Percentiles rank a stretch among this genome's conserved stretches.
phyloP scores from a whole-genome alignment of 2,888 invertebrate genomes.

The Zygothrica quintamaculata region DNA sequence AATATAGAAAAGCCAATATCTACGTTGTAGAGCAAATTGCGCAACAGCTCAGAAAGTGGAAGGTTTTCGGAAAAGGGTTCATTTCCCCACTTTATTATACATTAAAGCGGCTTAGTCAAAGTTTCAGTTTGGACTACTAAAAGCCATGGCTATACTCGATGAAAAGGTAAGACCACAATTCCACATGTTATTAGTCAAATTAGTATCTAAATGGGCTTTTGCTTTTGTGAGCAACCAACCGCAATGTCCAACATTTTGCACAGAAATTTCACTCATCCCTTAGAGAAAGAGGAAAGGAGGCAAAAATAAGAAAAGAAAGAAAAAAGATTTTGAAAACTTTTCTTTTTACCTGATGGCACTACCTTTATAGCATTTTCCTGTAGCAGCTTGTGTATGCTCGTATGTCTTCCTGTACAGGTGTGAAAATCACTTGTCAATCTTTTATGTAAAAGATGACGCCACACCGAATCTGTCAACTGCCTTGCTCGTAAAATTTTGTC shows the following conservation, averaged over 20 bases:
- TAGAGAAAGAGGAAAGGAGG: no score
- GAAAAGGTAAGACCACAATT: constrained; percentile 51
- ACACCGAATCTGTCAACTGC: constrained; percentile 52
- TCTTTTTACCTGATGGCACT: constrained; percentile 30
- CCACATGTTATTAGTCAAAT: constrained; percentile 49
- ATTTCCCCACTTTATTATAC: constrained; percentile 1
- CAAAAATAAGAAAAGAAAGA: constrained; percentile 12
- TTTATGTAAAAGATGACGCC: constrained; percentile 73
- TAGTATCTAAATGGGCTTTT: constrained; percentile 41
- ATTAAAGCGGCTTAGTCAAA: constrained; percentile 50
- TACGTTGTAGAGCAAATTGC: constrained; percentile 37
- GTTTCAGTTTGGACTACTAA: constrained; percentile 29
- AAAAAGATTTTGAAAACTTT: constrained; percentile 36
- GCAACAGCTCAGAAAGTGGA: constrained; percentile 39
- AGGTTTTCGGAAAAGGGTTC: neutral
- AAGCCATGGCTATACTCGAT: constrained; percentile 54
- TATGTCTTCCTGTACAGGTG: constrained; percentile 58
- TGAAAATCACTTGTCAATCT: constrained; percentile 79
- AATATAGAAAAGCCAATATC: constrained; percentile 29
- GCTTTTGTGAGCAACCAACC: constrained; percentile 17
- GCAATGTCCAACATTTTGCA: constrained; percentile 32
- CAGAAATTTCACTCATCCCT: constrained; percentile 17
- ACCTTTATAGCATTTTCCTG: constrained; percentile 7
- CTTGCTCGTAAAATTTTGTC: constrained; percentile 74
- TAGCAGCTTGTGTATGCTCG: constrained; percentile 19